A percentile compares a stretch with the other conserved stretches of the same genome.
phyloP scores from a whole-genome alignment of 2,797 vertebrate species.

The Macropodus opercularis region DNA sequence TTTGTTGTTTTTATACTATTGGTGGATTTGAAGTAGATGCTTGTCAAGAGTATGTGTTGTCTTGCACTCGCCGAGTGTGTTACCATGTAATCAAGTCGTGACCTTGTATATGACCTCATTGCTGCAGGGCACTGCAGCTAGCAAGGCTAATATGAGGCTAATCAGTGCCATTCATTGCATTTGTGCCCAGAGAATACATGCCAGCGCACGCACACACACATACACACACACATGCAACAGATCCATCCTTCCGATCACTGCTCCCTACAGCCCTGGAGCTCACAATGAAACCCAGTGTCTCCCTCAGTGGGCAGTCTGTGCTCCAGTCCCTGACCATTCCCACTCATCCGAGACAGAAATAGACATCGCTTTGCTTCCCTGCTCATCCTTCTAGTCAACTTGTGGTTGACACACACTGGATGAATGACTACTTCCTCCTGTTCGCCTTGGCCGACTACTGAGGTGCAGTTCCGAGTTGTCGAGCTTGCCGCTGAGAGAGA shows the following conservation, averaged over 20 bases:
- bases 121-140: constrained; percentile 70
- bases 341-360: constrained; percentile 75
- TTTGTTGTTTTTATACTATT: constrained; percentile 14
- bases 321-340: constrained; percentile 67
- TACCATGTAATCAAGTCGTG: constrained; percentile 73
- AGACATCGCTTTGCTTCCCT: constrained; percentile 75
- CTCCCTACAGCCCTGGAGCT: constrained; percentile 71
- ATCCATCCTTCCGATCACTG: constrained; percentile 80
- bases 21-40: constrained; percentile 11
- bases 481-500: constrained; percentile 63
- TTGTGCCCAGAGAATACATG: constrained; percentile 58
- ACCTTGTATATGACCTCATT: constrained; percentile 71
- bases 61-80: constrained; percentile 60
- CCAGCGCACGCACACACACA: constrained; percentile 21
- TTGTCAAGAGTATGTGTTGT: constrained; percentile 39
- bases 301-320: constrained; percentile 67
- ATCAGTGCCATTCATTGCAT: constrained; percentile 77
- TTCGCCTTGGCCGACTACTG: constrained; percentile 60
- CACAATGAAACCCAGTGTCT: constrained; percentile 75
- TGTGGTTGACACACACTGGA: constrained; percentile 74
- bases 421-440: constrained; percentile 74
- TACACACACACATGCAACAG: constrained; percentile 61
- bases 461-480: constrained; percentile 71
- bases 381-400: constrained; percentile 77
- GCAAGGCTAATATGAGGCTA: constrained; percentile 78